A percentile compares a stretch with the other conserved stretches of the same genome.
phyloP scores from a whole-genome alignment of 1,140 invertebrate species.

The Trichogramma pretiosum region DNA sequence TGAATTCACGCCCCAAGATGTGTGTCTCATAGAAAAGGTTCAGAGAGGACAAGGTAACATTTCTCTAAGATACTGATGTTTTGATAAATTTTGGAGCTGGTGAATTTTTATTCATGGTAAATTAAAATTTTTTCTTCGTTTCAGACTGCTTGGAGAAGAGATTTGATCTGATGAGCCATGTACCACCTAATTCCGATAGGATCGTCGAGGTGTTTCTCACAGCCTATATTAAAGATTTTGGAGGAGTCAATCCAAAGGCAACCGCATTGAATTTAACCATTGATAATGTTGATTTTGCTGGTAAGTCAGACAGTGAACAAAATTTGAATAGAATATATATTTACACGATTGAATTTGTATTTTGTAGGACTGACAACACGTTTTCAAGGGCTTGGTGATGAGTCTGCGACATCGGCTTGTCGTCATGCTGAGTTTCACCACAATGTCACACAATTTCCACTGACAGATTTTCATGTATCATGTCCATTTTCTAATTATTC shows the following conservation, averaged over 20 bases:
- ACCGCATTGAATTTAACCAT: conserved; percentile 39
- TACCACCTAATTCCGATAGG: conserved; percentile 13
- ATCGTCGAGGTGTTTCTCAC: conserved; percentile 26
- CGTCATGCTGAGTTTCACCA: conserved; percentile 23
- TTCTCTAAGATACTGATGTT: neutral
- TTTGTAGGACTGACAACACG: conserved; percentile 29
- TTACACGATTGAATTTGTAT: neutral
- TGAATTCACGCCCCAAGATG: conserved; percentile 12
- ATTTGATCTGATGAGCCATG: conserved; percentile 26
- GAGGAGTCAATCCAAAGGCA: conserved; percentile 12
- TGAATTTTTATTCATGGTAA: neutral
- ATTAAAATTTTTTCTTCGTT: conserved; percentile 8
- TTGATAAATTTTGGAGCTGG: neutral
- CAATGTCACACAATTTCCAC: conserved; percentile 13
- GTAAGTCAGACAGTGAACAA: conserved; percentile 22
- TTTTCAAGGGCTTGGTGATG: conserved; percentile 29
- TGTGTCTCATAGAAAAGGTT: conserved; percentile 28
- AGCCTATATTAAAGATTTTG: conserved; percentile 27
- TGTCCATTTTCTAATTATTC: conserved; percentile 29
- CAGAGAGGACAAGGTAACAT: conserved; percentile 25
- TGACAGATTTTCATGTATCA: conserved; percentile 28
- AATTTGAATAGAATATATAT: neutral
- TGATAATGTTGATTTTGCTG: conserved; percentile 26
- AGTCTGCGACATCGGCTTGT: conserved; percentile 25
- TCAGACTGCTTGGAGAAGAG: conserved; percentile 29